Conservation (phyloP, 2,113 vertebrate species). For the Hemiscyllium ocellatum region DNA sequence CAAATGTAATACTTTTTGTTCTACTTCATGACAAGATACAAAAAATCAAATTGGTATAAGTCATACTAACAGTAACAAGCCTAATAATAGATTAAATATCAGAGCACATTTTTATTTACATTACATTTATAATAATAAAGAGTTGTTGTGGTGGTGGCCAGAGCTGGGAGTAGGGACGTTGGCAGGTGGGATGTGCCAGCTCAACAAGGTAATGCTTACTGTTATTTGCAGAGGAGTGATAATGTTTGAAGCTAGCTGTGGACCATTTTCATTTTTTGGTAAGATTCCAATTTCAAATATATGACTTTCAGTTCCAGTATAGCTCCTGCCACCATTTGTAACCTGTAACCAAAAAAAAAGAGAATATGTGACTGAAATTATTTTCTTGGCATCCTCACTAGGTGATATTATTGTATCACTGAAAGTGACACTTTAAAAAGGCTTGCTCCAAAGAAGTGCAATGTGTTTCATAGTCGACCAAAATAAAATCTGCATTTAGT, state of each 20-base stretch:
- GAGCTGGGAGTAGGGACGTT: too few relatives aligned
- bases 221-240: constrained; percentile 74
- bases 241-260: constrained; percentile 61
- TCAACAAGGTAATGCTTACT: constrained; percentile 56
- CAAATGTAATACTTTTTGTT: not conserved
- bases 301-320: constrained; percentile 56
- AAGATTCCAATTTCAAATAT: constrained; percentile 79
- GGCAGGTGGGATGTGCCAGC: not conserved
- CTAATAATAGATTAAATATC: not conserved
- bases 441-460: not conserved
- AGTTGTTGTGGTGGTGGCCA: too few relatives aligned
- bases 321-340: constrained; percentile 54
- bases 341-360: constrained; percentile 58
- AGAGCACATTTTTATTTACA: not conserved
- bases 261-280: constrained; percentile 63
- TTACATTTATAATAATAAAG: not conserved
- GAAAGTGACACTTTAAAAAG: not conserved
- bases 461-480: not conserved
- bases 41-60: not conserved
- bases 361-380: not conserved
- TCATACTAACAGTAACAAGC: not conserved
- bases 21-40: not conserved
- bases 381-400: not conserved
- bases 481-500: not conserved
- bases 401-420: not conserved